Percentiles rank a stretch among this genome's conserved stretches.
phyloP scores from a whole-genome alignment of 2,113 vertebrate genomes.

The Varanus salvator region DNA sequence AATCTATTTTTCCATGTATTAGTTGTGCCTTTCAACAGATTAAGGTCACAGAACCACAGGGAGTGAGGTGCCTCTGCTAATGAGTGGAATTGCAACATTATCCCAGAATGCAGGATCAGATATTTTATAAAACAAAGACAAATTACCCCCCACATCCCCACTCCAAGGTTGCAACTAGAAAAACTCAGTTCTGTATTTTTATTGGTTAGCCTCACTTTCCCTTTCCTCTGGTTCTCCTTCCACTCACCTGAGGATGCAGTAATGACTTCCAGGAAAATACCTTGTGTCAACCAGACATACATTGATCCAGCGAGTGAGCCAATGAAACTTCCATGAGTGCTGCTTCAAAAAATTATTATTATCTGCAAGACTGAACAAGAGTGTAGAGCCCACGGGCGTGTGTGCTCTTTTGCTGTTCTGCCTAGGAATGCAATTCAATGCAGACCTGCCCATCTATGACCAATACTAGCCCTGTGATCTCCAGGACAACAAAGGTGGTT shows the following conservation, averaged over 20 bases:
- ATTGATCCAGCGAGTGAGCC: not conserved
- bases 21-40: constrained; percentile 8
- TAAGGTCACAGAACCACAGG: constrained; percentile 2
- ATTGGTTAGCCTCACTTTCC: not conserved
- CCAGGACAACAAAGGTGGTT: not conserved
- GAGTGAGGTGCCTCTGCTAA: not conserved
- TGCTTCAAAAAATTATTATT: not conserved
- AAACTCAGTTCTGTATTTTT: not conserved
- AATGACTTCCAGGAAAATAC: not conserved
- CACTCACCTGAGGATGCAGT: not conserved
- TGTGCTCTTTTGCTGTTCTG: not conserved
- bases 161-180: not conserved
- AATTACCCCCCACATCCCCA: too few species aligned
- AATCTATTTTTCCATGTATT: constrained; percentile 11
- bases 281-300: not conserved
- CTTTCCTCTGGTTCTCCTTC: too few species aligned
- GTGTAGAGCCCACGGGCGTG: too few species aligned
- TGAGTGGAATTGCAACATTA: not conserved
- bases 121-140: not conserved
- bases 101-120: not conserved
- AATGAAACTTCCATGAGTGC: not conserved
- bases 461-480: not conserved
- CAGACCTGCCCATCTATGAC: not conserved
- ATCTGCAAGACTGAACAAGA: not conserved
- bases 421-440: not conserved